Evolutionary conservation across 2,797 vertebrate genomes (phyloP).

Genomic region (Leptodactylus fallax): DNA sequence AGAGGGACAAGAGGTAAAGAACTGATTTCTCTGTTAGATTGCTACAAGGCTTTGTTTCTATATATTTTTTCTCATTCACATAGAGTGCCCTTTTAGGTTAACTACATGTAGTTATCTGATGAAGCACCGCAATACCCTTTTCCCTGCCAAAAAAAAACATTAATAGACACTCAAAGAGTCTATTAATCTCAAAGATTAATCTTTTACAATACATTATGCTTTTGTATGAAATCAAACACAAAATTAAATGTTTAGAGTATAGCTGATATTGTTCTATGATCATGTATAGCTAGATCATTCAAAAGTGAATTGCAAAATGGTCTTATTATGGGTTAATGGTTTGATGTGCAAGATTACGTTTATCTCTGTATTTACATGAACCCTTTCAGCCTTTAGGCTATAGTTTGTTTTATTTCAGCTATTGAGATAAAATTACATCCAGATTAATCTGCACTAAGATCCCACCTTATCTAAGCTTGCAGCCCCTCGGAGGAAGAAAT

Average conservation of each 20-base stretch:
- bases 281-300: not conserved
- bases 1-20: not conserved
- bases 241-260: not conserved
- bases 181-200: too few species aligned
- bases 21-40: not conserved
- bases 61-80: not conserved
- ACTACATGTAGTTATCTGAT: too few species aligned
- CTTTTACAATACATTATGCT: not conserved
- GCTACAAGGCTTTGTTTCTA: not conserved
- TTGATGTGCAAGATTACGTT: slow-evolving; percentile 29
- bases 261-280: not conserved
- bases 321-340: slow-evolving; percentile 14
- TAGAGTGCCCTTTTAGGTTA: not conserved
- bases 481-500: slow-evolving; percentile 78
- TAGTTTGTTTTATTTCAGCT: slow-evolving; percentile 4
- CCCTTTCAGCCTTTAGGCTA: slow-evolving; percentile 21
- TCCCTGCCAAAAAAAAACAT: not conserved
- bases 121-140: not conserved
- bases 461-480: slow-evolving; percentile 77
- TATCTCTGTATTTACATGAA: slow-evolving; percentile 41
- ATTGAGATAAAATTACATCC: not conserved
- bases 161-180: not conserved
- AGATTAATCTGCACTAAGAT: not conserved
- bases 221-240: not conserved
- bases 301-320: not conserved